phyloP scores from a whole-genome alignment of 1,140 invertebrate species.

The Thaumetopoea pityocampa region DNA sequence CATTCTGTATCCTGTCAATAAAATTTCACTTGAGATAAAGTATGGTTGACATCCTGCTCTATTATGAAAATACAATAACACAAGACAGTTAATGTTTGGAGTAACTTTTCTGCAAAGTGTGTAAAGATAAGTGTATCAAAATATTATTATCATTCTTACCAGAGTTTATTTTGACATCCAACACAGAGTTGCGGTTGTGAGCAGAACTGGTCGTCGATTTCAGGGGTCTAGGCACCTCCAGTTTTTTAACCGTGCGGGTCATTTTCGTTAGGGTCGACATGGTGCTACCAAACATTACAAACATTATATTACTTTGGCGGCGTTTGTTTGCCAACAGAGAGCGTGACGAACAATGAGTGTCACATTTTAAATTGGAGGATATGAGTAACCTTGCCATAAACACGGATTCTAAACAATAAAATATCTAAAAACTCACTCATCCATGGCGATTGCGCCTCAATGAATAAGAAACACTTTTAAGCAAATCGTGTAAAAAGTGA shows the following conservation, averaged over 20 bases:
- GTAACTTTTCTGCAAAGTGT: not conserved
- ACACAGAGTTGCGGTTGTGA: slow-evolving; percentile 68
- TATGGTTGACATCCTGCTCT: no score
- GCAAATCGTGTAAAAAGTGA: slow-evolving; percentile 68
- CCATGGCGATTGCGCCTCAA: slow-evolving; percentile 58
- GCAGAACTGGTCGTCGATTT: slow-evolving; percentile 77
- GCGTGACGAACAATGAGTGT: slow-evolving; percentile 33
- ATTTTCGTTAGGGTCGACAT: slow-evolving; percentile 76
- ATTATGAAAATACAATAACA: no score
- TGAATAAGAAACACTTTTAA: slow-evolving; percentile 56
- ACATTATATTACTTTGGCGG: slow-evolving; percentile 1
- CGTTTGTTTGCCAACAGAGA: slow-evolving; percentile 3
- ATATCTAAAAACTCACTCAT: slow-evolving; percentile 67
- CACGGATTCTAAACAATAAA: slow-evolving; percentile 49
- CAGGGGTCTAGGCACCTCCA: slow-evolving; percentile 83
- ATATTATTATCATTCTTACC: slow-evolving; percentile 53
- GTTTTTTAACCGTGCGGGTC: slow-evolving; percentile 80
- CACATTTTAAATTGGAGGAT: slow-evolving; percentile 44
- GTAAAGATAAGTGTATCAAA: slow-evolving; percentile 6
- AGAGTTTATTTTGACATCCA: slow-evolving; percentile 73
- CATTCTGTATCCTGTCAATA: no score
- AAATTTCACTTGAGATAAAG: no score
- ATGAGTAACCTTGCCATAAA: slow-evolving; percentile 63
- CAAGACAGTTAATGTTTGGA: no score
- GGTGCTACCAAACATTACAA: slow-evolving; percentile 46